phyloP scores from a whole-genome alignment of 1,140 invertebrate species.

The Theocolax elegans region DNA sequence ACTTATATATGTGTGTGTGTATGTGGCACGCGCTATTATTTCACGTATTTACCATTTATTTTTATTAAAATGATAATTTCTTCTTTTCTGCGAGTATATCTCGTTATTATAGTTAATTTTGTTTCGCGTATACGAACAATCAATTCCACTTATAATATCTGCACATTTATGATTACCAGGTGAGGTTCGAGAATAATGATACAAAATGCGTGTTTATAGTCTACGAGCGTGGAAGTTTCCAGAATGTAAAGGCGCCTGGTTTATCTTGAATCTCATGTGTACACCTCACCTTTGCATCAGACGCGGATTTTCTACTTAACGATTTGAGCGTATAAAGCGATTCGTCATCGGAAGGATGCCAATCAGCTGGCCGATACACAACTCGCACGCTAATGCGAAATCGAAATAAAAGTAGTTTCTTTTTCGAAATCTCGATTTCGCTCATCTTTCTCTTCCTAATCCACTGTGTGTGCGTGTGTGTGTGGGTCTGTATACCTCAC shows the following conservation, averaged over 20 bases:
- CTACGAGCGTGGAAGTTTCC: slow-evolving; percentile 9
- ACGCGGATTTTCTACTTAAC: neutral
- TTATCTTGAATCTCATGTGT: slow-evolving; percentile 2
- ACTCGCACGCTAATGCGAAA: neutral
- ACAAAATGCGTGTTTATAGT: too few relatives aligned
- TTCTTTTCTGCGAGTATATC: too few relatives aligned
- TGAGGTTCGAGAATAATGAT: too few relatives aligned
- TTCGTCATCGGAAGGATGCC: neutral
- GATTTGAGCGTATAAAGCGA: neutral
- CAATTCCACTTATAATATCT: too few relatives aligned
- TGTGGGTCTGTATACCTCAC: neutral
- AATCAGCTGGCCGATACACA: neutral
- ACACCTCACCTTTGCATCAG: neutral
- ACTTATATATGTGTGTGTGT: too few relatives aligned
- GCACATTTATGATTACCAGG: too few relatives aligned
- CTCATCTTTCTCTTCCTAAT: neutral
- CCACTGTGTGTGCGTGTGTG: neutral
- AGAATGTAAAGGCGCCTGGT: neutral
- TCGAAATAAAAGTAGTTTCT: neutral
- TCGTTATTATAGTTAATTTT: too few relatives aligned
- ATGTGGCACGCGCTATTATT: too few relatives aligned
- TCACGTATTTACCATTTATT: too few relatives aligned
- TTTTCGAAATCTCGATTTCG: slow-evolving; percentile 5
- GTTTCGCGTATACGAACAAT: too few relatives aligned
- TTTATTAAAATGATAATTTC: too few relatives aligned